These are phyloP conservation scores for Delia radicum DNA, from an alignment of 1,140 invertebrate species.

Conservation along the genomic window DNA sequence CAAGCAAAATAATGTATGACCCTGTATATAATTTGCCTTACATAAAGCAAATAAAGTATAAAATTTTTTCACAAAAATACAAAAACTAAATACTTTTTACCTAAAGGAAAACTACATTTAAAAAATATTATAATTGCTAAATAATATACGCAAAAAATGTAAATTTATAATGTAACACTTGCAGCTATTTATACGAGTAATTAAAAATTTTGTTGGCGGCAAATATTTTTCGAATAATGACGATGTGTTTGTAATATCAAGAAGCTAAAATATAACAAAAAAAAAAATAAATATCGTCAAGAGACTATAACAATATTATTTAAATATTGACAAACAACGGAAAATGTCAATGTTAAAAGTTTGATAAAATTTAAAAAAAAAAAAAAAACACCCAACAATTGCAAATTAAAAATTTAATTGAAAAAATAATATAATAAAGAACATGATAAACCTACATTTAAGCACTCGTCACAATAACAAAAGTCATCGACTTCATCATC, in stretches of 20 bases:
- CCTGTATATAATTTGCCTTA: no score
- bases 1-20: no score
- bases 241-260: no score
- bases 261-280: no score
- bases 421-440: not conserved
- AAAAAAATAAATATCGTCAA: no score
- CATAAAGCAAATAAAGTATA: not conserved
- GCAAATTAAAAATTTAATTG: not conserved
- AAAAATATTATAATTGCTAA: not conserved
- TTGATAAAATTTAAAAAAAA: not conserved
- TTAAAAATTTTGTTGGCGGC: conserved; percentile 1
- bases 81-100: no score
- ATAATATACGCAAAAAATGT: not conserved
- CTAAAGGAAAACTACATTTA: not conserved
- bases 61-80: no score
- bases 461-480: conserved; percentile 73
- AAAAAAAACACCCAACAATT: not conserved
- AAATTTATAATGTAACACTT: conserved; percentile 2
- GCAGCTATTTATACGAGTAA: not conserved
- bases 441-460: conserved; percentile 59
- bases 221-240: not conserved
- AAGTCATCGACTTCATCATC: conserved; percentile 58
- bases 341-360: not conserved
- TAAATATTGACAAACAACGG: not conserved
- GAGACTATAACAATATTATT: no score